These are phyloP conservation scores for Ibidorhyncha struthersii DNA, from an alignment of 2,113 vertebrate genomes.

Conservation along the genomic window DNA sequence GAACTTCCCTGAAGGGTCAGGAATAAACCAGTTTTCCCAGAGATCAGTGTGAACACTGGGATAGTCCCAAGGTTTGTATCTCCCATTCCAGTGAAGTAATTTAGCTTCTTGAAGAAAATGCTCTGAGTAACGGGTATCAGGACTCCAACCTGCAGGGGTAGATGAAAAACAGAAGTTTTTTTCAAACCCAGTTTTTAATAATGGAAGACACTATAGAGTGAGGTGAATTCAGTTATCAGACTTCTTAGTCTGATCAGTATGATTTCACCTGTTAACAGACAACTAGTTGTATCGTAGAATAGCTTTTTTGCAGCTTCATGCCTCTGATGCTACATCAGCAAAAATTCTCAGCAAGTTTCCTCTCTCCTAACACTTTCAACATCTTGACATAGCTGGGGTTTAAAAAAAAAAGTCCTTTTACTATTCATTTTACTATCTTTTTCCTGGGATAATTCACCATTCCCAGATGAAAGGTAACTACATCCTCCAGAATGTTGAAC, in stretches of 20 bases:
- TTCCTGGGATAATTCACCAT: background rate
- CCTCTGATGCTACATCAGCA: background rate
- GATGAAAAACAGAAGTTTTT: background rate
- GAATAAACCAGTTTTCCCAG: conserved; percentile 96
- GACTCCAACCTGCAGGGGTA: conserved; percentile 87
- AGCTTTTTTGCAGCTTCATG: background rate
- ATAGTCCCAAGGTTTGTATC: conserved; percentile 93
- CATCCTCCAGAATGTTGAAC: rapidly evolving
- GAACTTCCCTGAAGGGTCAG: conserved; percentile 89
- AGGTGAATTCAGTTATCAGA: background rate
- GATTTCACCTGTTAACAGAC: background rate
- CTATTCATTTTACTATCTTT: background rate
- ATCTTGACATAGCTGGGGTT: background rate
- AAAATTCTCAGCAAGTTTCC: background rate
- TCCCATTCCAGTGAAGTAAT: conserved; percentile 95
- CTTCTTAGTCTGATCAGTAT: background rate
- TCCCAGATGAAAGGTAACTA: background rate
- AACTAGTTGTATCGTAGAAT: background rate
- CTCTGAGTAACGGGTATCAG: conserved; percentile 84
- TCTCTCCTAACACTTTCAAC: background rate
- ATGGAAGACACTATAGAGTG: background rate
- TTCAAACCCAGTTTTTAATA: background rate
- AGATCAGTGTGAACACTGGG: conserved; percentile 86
- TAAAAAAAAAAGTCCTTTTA: background rate
- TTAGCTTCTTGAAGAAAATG: conserved; percentile 86